phyloP scores from a whole-genome alignment of 1,140 invertebrate species.

The Physella acuta region DNA sequence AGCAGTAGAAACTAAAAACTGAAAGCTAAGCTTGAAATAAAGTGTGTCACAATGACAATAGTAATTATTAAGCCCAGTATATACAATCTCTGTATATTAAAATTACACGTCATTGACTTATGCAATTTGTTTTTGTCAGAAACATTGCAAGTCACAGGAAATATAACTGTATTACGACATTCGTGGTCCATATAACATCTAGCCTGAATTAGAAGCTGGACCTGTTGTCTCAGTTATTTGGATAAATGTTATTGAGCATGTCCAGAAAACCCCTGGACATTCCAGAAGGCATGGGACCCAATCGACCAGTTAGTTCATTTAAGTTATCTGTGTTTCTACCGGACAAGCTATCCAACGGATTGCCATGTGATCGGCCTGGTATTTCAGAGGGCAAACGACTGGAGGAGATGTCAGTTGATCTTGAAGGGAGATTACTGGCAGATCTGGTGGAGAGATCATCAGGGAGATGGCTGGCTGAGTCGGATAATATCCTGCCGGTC shows the following conservation, averaged over 20 bases:
- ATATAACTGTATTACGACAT: no score
- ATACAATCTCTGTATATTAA: no score
- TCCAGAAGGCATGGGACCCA: constrained; percentile 18
- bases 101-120: no score
- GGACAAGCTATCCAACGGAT: background rate
- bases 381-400: constrained; percentile 6
- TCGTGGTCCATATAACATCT: no score
- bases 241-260: constrained; percentile 23
- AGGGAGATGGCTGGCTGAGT: background rate
- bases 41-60: no score
- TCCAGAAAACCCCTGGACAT: constrained; percentile 25
- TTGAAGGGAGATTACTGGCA: background rate
- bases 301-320: constrained; percentile 6
- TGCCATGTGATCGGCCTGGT: background rate
- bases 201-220: no score
- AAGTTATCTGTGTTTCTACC: background rate
- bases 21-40: no score
- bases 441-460: constrained; percentile 14
- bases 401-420: background rate
- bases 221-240: constrained; percentile 20
- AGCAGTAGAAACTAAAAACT: no score
- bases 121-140: no score
- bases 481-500: background rate
- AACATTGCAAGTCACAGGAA: no score
- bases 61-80: no score